phyloP scores from a whole-genome alignment of 2,888 invertebrate species.

The Drosophila basisetae region DNA sequence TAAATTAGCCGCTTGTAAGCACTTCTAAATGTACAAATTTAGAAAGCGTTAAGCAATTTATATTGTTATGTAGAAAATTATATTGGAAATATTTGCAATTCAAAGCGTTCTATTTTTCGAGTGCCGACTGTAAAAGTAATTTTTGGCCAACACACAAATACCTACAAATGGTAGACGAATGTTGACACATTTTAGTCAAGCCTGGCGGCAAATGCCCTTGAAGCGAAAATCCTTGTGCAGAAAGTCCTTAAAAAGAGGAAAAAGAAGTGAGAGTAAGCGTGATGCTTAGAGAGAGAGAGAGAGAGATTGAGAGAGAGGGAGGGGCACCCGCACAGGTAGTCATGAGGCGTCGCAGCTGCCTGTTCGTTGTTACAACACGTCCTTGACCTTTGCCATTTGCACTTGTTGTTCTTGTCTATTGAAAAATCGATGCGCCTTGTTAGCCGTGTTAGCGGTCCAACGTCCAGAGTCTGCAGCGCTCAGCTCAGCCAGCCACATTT shows the following conservation, averaged over 20 bases:
- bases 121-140: slow-evolving; percentile 1
- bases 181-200: slow-evolving; percentile 41
- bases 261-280: slow-evolving; percentile 2
- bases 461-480: slow-evolving; percentile 17
- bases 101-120: neutral
- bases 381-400: slow-evolving; percentile 74
- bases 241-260: slow-evolving; percentile 24
- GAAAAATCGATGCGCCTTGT: slow-evolving; percentile 64
- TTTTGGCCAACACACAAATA: slow-evolving; percentile 18
- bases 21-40: neutral
- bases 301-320: slow-evolving; percentile 1
- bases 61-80: neutral
- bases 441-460: slow-evolving; percentile 7
- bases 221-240: slow-evolving; percentile 69
- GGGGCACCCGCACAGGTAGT: slow-evolving; percentile 61
- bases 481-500: slow-evolving; percentile 43
- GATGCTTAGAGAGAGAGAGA: slow-evolving; percentile 2
- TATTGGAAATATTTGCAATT: neutral
- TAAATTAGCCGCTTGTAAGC: neutral
- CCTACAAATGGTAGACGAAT: neutral
- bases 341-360: slow-evolving; percentile 33
- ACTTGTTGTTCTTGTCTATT: slow-evolving; percentile 65
- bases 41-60: neutral
- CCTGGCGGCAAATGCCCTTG: slow-evolving; percentile 58
- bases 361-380: slow-evolving; percentile 39